These are phyloP conservation scores for Poecile montanus DNA, from an alignment of 2,797 vertebrate genomes.

Conservation along the genomic window DNA sequence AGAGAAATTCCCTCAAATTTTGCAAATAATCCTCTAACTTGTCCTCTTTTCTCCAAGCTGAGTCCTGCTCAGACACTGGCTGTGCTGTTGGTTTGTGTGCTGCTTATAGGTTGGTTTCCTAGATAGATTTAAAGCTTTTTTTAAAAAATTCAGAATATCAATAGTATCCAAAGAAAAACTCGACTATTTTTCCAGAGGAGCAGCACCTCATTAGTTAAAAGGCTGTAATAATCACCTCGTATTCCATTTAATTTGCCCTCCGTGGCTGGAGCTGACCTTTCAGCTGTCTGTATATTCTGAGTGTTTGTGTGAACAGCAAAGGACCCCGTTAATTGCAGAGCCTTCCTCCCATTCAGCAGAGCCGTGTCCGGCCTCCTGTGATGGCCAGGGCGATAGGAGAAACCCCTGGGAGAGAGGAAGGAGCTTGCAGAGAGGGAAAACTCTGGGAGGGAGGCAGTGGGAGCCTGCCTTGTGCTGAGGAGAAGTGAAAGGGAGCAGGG, in stretches of 20 bases:
- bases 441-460: neutral
- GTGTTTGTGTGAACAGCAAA: constrained; percentile 77
- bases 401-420: constrained; percentile 73
- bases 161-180: neutral
- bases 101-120: neutral
- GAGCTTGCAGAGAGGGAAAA: constrained; percentile 62
- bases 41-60: neutral
- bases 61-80: neutral
- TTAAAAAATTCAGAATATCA: neutral
- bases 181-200: neutral
- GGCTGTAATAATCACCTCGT: neutral
- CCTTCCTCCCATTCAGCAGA: constrained; percentile 79
- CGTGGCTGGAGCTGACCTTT: constrained; percentile 49
- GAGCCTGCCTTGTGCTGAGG: neutral
- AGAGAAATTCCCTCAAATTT: neutral
- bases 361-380: constrained; percentile 67
- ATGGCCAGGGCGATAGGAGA: constrained; percentile 64
- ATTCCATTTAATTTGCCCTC: constrained; percentile 40
- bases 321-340: constrained; percentile 76
- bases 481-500: neutral
- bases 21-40: neutral
- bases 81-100: neutral
- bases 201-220: constrained; percentile 19
- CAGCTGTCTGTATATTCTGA: constrained; percentile 45
- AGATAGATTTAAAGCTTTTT: neutral